These are phyloP conservation scores for Medauroidea extradentata DNA, from an alignment of 1,140 invertebrate genomes.

Conservation along the genomic window DNA sequence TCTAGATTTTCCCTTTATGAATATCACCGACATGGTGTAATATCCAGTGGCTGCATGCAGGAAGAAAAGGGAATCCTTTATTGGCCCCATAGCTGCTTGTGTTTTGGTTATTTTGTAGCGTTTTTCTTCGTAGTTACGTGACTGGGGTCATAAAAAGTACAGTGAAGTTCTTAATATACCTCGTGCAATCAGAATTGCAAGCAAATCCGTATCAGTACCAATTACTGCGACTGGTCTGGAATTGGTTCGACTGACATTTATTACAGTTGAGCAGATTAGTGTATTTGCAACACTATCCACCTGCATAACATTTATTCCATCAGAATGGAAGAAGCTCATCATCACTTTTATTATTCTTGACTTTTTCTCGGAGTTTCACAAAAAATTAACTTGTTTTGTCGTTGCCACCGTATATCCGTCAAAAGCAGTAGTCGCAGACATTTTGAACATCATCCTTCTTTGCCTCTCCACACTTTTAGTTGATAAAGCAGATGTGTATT, in stretches of 20 bases:
- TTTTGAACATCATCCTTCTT: conserved; percentile 2
- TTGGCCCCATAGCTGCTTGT: too few species aligned
- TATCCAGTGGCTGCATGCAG: too few species aligned
- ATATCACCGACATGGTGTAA: too few species aligned
- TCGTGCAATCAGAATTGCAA: conserved; percentile 10
- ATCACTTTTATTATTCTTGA: conserved; percentile 6
- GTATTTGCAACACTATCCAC: conserved; percentile 13
- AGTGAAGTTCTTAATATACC: background rate
- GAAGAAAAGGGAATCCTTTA: too few species aligned
- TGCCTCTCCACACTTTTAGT: conserved; percentile 12
- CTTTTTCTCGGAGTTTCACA: conserved; percentile 12
- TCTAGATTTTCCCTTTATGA: too few species aligned
- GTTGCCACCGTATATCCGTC: conserved; percentile 5
- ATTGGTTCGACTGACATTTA: background rate
- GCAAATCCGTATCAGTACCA: conserved; percentile 11
- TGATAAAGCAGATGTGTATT: background rate
- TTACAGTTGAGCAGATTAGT: conserved; percentile 12
- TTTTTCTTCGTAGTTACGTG: background rate
- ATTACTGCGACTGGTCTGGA: background rate
- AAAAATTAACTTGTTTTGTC: conserved; percentile 9
- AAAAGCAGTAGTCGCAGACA: conserved; percentile 3
- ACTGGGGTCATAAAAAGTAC: background rate
- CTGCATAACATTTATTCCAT: conserved; percentile 9
- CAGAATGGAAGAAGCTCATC: background rate
- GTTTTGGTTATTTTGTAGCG: background rate